A percentile compares a stretch with the other conserved stretches of the same genome.
phyloP scores from a whole-genome alignment of 2,113 vertebrate species.

The Taurulus bubalis region DNA sequence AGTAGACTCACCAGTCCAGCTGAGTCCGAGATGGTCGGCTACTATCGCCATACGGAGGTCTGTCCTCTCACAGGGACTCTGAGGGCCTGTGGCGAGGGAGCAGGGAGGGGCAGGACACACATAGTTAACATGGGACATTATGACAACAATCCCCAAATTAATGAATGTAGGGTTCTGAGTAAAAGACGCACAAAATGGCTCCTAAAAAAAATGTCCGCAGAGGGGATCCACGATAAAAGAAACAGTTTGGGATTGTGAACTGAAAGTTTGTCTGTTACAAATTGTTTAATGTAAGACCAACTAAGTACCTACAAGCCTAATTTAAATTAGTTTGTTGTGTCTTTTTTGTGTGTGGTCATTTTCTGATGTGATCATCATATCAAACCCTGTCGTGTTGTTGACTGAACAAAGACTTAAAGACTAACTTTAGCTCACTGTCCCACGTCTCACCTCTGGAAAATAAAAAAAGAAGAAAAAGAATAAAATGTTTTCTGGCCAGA shows the following conservation, averaged over 20 bases:
- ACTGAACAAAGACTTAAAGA: slow-evolving; percentile 26
- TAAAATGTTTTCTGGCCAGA: slow-evolving; percentile 80
- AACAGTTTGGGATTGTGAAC: slow-evolving; percentile 64
- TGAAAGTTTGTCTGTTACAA: slow-evolving; percentile 46
- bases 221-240: slow-evolving; percentile 10
- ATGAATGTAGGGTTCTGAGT: slow-evolving; percentile 7
- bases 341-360: neutral
- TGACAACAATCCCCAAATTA: slow-evolving; percentile 8
- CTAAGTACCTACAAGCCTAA: neutral
- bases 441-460: slow-evolving; percentile 36
- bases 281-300: neutral
- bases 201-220: slow-evolving; percentile 15
- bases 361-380: slow-evolving; percentile 23
- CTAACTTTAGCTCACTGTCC: slow-evolving; percentile 69
- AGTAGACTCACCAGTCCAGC: slow-evolving; percentile 94
- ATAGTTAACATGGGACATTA: slow-evolving; percentile 13
- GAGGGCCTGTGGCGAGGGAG: slow-evolving; percentile 89
- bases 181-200: slow-evolving; percentile 18
- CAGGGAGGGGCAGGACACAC: slow-evolving; percentile 39
- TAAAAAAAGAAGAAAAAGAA: slow-evolving; percentile 31
- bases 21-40: slow-evolving; percentile 98
- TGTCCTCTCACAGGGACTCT: slow-evolving; percentile 99
- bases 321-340: neutral
- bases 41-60: slow-evolving; percentile 99
- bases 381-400: neutral